phyloP scores from a whole-genome alignment of 2,113 vertebrate genomes.

The Psilopogon haemacephalus region DNA sequence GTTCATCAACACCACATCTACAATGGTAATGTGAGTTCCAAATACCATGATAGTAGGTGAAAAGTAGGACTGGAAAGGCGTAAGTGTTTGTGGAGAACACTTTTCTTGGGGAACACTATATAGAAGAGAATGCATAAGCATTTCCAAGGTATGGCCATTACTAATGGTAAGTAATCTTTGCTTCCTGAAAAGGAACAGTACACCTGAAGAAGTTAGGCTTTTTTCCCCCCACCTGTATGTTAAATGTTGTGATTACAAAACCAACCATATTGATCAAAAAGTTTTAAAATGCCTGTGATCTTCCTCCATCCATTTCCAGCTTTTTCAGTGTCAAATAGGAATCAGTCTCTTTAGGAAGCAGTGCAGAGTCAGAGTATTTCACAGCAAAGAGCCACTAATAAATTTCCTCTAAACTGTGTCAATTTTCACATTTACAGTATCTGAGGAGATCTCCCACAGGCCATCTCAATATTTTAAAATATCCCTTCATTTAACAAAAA shows the following conservation, averaged over 20 bases:
- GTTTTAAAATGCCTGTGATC: background rate
- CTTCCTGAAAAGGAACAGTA: background rate
- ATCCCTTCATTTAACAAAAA: background rate
- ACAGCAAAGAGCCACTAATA: background rate
- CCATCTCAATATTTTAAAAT: background rate
- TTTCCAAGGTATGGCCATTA: no score
- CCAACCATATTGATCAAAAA: background rate
- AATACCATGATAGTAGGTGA: background rate
- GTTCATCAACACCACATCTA: no score
- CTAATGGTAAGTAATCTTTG: background rate
- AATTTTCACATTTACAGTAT: background rate
- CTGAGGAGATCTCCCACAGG: background rate
- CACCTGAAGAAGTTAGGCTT: background rate
- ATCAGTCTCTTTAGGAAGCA: background rate
- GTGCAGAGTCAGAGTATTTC: background rate
- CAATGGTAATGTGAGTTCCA: no score
- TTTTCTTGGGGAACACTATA: background rate
- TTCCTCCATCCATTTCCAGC: background rate
- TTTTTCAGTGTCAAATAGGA: background rate
- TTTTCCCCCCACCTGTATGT: background rate
- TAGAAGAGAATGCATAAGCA: no score
- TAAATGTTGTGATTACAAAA: background rate
- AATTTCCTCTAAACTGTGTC: background rate
- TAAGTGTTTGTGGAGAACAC: background rate
- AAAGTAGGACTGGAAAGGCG: background rate